Evolutionary conservation across 2,113 vertebrate species (phyloP).

Genomic region (Eulacestoma nigropectus): DNA sequence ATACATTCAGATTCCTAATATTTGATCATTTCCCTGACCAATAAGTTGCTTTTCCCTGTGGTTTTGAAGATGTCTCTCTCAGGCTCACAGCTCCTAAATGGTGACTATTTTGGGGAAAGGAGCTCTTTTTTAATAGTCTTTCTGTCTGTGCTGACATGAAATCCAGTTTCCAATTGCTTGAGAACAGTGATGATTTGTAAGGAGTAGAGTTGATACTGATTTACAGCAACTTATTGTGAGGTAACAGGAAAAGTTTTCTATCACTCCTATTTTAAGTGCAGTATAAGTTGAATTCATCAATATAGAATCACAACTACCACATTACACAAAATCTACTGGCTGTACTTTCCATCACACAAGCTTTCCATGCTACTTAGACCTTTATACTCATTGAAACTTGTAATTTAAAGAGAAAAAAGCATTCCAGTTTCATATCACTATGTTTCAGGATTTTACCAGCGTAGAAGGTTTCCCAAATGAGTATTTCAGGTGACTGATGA

Average conservation of each 20-base stretch:
- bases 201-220: not conserved
- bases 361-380: not conserved
- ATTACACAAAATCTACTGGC: not conserved
- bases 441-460: slow-evolving; percentile 1
- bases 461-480: not conserved
- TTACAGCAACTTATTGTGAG: not conserved
- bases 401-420: not conserved
- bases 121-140: not conserved
- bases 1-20: not conserved
- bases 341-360: not conserved
- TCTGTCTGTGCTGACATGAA: not conserved
- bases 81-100: not conserved
- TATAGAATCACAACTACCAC: not conserved
- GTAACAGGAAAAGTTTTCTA: not conserved
- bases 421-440: not conserved
- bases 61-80: not conserved
- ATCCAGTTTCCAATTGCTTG: not conserved
- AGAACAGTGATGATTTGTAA: not conserved
- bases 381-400: not conserved
- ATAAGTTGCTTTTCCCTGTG: not conserved
- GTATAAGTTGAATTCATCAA: not conserved
- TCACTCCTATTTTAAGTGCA: not conserved
- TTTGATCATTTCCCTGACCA: not conserved
- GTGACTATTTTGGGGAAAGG: not conserved
- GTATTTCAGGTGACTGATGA: slow-evolving; percentile 27